Percentiles rank a stretch among this genome's conserved stretches.
Evolutionary conservation across 2,113 vertebrate genomes (phyloP).

Genomic region (Gymnobelideus leadbeateri): DNA sequence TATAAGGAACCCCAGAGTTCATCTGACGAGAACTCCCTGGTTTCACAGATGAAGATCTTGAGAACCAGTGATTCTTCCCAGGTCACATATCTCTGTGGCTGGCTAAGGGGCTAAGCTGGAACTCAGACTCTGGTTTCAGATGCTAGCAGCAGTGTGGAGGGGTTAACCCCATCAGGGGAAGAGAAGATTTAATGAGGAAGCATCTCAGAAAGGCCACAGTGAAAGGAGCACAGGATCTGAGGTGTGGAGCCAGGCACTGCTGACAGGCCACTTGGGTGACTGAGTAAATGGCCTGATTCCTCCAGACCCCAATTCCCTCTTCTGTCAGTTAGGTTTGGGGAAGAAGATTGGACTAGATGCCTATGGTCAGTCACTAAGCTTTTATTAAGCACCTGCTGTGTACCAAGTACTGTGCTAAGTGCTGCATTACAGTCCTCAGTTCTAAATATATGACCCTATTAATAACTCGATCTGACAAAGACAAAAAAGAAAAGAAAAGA

Average conservation of each 20-base stretch:
- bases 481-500: too few species aligned
- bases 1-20: not conserved
- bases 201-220: too few species aligned
- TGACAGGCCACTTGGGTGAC: not conserved
- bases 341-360: not conserved
- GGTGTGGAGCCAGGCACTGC: not conserved
- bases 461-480: too few species aligned
- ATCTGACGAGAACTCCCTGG: too few species aligned
- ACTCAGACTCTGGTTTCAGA: not conserved
- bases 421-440: too few species aligned
- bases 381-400: not conserved
- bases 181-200: not conserved
- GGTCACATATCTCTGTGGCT: not conserved
- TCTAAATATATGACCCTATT: not conserved
- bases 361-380: not conserved
- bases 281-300: not conserved
- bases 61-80: too few species aligned
- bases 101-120: not conserved
- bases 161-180: too few species aligned
- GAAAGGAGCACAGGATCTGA: not conserved
- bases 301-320: not conserved
- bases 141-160: not conserved
- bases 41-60: not conserved
- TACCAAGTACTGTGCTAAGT: not conserved
- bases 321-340: not conserved